Percentiles rank a stretch among this genome's conserved stretches.
Evolutionary conservation across 1,140 invertebrate species (phyloP).

Genomic region (Drosophila kepulauana): DNA sequence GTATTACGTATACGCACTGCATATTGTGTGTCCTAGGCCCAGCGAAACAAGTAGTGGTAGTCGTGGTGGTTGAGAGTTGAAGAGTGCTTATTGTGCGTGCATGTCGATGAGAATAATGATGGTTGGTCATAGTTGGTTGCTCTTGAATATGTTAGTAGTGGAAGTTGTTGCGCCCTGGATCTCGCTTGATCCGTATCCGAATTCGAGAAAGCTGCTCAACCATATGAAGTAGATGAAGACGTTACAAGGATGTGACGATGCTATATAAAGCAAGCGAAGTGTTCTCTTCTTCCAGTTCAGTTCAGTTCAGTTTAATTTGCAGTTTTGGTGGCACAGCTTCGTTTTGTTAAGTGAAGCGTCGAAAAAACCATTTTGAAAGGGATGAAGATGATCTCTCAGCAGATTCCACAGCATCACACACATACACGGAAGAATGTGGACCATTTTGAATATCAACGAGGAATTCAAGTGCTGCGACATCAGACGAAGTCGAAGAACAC

Average conservation of each 20-base stretch:
- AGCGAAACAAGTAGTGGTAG: constrained; percentile 26
- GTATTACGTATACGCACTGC: constrained; percentile 14
- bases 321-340: constrained; percentile 10
- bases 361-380: constrained; percentile 12
- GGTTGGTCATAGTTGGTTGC: constrained; percentile 9
- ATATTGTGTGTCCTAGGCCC: constrained; percentile 16
- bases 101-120: constrained; percentile 53
- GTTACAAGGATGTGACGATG: constrained; percentile 21
- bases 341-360: constrained; percentile 9
- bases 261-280: constrained; percentile 31
- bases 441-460: constrained; percentile 21
- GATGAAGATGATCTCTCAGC: constrained; percentile 29
- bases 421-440: not conserved
- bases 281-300: constrained; percentile 19
- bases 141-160: constrained; percentile 47
- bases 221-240: constrained; percentile 11
- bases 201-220: constrained; percentile 2
- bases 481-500: constrained; percentile 33
- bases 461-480: constrained; percentile 30
- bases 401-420: constrained; percentile 23
- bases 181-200: constrained; percentile 23
- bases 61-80: constrained; percentile 17
- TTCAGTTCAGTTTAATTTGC: constrained; percentile 9
- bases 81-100: constrained; percentile 26
- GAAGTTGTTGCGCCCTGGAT: constrained; percentile 22